These are phyloP conservation scores for Hippopotamyrus pictus DNA, from an alignment of 2,797 vertebrate species.

Conservation along the genomic window DNA sequence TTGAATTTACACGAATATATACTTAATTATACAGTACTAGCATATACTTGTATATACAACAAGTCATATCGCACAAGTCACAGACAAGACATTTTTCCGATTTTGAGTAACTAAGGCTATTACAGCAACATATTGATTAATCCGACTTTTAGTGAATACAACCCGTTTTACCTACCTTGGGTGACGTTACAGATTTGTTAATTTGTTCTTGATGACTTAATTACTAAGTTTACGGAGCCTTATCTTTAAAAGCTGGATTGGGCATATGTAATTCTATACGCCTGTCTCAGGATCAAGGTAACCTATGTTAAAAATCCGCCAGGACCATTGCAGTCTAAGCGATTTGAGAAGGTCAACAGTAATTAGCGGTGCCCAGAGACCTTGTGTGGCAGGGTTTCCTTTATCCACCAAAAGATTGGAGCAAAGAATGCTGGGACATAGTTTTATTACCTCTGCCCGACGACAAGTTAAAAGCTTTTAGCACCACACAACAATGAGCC, in stretches of 20 bases:
- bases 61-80: not conserved
- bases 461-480: not conserved
- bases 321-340: not conserved
- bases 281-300: not conserved
- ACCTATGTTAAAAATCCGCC: not conserved
- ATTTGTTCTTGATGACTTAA: not conserved
- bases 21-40: not conserved
- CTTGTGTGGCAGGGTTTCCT: not conserved
- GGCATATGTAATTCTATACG: not conserved
- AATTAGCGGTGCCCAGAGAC: not conserved
- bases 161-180: not conserved
- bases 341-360: slow-evolving; percentile 10
- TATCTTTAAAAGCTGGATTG: not conserved
- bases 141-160: not conserved
- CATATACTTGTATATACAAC: not conserved
- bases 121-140: not conserved
- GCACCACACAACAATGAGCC: not conserved
- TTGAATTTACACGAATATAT: not conserved
- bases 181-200: not conserved
- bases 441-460: not conserved
- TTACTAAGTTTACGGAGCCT: not conserved
- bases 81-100: not conserved
- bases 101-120: not conserved
- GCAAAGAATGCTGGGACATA: slow-evolving; percentile 10
- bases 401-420: not conserved